Base-by-base conservation (phyloP, 2,797 vertebrate genomes). In the Diplodus puntazzo region DNA sequence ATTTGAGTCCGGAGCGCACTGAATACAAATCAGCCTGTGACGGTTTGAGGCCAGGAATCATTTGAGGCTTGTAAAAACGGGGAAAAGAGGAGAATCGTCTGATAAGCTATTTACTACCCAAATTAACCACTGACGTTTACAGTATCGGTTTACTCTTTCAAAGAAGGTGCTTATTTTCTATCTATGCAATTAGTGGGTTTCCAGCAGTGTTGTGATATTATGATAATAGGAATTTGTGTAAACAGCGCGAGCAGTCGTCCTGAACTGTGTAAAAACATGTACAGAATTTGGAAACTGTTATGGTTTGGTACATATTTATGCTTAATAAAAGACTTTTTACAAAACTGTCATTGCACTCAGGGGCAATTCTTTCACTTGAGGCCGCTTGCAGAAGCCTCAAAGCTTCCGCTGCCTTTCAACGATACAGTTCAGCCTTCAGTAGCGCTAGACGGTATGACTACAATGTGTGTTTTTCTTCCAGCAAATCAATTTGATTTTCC, bases 141-240 rank as follows among this genome's bases (percentile, higher is more conserved):
- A 89, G 4, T 66, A 52, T 86, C 34, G 23, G 71, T 91, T 87
- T 87, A 83, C 61, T 85, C 82, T 66, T 85, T 65, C 54, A 71
- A 87, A 78, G 59, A 84, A 85, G 90, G 92, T 94, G 93, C 91
- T 95, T 93, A 76, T 90, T 91, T 91, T 92, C 79, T 89, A 93
- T 91, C 94, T 95, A 95, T 96, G 94, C 94, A 95, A 96, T 73
- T 72, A 74, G 86, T 77, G 69, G 79, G 82, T 92, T 92, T 91
- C 73, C 81, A 89, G 46, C 71, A 63, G 84, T 77, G 74, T 87
- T 83, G 85, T 87, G 68, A 89, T 88, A 63, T 73, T 81, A 80
- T 77, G n/a, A 80, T 89, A 73, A 86, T 64, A 81, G 75, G 43
- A 70, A 61, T 84, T 87, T 90, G 73, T 87, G 66, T 83, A 75